Percentiles rank a stretch among this genome's conserved stretches.
These are phyloP conservation scores for Noctua janthina DNA, from an alignment of 2,888 invertebrate species.

Conservation along the genomic window DNA sequence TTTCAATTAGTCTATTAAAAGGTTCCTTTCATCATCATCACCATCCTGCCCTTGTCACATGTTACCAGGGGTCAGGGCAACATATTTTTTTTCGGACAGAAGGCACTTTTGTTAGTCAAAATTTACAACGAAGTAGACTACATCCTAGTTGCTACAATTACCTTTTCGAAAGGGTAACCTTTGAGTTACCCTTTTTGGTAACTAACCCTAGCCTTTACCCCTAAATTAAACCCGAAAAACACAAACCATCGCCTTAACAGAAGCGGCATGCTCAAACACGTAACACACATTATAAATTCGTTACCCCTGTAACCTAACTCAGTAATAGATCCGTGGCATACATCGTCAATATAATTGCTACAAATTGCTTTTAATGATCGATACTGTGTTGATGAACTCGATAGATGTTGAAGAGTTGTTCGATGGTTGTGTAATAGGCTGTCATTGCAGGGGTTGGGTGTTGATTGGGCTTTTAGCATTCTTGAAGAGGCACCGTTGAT, in stretches of 20 bases:
- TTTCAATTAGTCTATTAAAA: neutral
- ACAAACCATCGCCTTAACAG: conserved; percentile 74
- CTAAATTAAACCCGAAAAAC: neutral
- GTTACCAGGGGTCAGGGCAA: neutral
- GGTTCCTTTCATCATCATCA: neutral
- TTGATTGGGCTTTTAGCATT: conserved; percentile 59
- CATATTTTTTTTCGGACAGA: neutral
- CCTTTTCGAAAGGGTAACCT: neutral
- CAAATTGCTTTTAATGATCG: conserved; percentile 80
- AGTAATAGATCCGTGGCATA: conserved; percentile 71
- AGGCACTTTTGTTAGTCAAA: neutral
- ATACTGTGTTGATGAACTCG: conserved; percentile 71
- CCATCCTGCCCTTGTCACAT: neutral
- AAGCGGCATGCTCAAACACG: conserved; percentile 79
- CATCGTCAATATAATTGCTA: conserved; percentile 83
- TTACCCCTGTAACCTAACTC: conserved; percentile 74
- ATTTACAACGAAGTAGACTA: neutral
- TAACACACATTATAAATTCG: conserved; percentile 84
- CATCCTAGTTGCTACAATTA: neutral
- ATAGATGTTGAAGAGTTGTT: conserved; percentile 49
- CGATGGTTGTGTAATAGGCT: conserved; percentile 51
- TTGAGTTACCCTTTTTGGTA: too few species aligned
- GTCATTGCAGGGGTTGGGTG: conserved; percentile 54
- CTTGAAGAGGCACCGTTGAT: conserved; percentile 48
- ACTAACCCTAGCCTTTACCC: neutral